A percentile compares a stretch with the other conserved stretches of the same genome.
Evolutionary conservation across 1,140 invertebrate species (phyloP).

Genomic region (Hylyphantes graminicola): DNA sequence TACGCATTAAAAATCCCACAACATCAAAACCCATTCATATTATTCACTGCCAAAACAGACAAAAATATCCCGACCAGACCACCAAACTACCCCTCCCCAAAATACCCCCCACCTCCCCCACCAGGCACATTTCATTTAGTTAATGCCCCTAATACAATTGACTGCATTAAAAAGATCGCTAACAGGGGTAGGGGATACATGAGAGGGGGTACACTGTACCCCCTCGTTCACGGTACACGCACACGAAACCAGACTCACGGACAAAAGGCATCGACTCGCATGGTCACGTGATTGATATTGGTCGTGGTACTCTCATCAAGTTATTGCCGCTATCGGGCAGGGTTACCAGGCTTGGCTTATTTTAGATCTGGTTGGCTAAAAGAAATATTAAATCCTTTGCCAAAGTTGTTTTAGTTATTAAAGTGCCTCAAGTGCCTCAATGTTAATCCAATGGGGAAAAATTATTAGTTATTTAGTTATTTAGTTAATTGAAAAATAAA

Average conservation of each 20-base stretch:
- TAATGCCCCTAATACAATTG: slow-evolving; percentile 45
- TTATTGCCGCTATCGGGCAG: slow-evolving; percentile 41
- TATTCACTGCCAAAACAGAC: too few species aligned
- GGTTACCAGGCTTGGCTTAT: not conserved
- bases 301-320: slow-evolving; percentile 42
- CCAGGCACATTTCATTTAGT: slow-evolving; percentile 44
- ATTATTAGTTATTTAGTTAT: too few species aligned
- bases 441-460: too few species aligned
- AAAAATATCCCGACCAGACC: not conserved
- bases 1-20: too few species aligned
- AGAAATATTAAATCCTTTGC: not conserved
- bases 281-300: slow-evolving; percentile 44
- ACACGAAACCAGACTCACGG: slow-evolving; percentile 8
- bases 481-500: too few species aligned
- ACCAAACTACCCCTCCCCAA: not conserved
- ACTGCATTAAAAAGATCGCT: slow-evolving; percentile 33
- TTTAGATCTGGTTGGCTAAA: not conserved
- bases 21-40: too few species aligned
- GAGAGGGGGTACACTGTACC: not conserved
- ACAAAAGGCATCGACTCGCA: slow-evolving; percentile 25
- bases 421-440: too few species aligned
- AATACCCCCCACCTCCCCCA: not conserved
- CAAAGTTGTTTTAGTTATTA: too few species aligned
- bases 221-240: not conserved
- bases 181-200: slow-evolving; percentile 15